Conservation (phyloP, 2,797 vertebrate species). For the Australoheros facetus region DNA sequence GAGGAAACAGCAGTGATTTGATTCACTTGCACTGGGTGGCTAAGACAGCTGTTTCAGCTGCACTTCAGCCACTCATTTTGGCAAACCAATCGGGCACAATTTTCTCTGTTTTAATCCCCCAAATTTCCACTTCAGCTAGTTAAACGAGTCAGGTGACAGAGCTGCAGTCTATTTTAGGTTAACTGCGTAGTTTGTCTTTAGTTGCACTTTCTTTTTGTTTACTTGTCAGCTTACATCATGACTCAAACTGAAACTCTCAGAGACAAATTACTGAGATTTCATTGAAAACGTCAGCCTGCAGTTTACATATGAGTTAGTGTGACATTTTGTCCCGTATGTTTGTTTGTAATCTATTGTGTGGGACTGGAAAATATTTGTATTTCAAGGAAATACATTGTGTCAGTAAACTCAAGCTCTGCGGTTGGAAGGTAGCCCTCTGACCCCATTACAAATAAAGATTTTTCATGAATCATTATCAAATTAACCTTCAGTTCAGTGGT, state of each 20-base stretch:
- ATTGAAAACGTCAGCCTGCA: background rate
- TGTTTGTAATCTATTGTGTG: background rate
- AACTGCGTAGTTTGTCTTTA: background rate
- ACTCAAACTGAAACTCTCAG: background rate
- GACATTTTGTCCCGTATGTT: background rate
- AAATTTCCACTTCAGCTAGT: background rate
- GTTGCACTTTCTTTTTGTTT: background rate
- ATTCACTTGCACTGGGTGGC: background rate
- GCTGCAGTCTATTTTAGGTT: background rate
- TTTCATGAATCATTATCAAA: background rate
- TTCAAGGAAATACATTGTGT: background rate
- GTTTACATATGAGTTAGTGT: background rate
- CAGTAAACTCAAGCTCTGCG: background rate
- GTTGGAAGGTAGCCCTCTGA: background rate
- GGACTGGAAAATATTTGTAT: background rate
- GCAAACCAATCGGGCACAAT: background rate
- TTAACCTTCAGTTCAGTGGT: background rate
- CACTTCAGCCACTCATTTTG: background rate
- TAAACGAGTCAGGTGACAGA: background rate
- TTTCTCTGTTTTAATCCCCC: background rate
- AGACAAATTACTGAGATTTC: background rate
- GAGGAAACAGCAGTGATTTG: background rate
- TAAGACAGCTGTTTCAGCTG: background rate
- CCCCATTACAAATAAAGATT: background rate
- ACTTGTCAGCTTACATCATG: background rate